Evolutionary conservation across 2,888 invertebrate genomes (phyloP).

Genomic region (Lepidochrysops patricia): DNA sequence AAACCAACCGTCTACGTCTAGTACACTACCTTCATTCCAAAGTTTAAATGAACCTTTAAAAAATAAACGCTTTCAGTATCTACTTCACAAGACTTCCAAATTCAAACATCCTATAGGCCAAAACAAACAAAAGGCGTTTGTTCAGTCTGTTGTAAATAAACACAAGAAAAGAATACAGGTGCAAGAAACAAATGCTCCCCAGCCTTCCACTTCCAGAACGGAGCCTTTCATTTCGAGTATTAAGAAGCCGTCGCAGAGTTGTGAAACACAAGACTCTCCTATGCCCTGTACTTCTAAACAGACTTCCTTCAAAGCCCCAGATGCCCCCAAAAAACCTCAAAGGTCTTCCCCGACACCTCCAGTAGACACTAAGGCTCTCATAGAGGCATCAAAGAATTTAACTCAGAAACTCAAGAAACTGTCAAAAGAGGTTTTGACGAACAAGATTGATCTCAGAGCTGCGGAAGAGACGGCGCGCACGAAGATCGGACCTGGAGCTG

Average conservation of each 20-base stretch:
- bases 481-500: constrained; percentile 78
- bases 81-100: constrained; percentile 68
- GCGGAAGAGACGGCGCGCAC: constrained; percentile 66
- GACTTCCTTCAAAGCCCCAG: constrained; percentile 48
- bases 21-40: constrained; percentile 61
- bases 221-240: constrained; percentile 55
- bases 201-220: constrained; percentile 60
- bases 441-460: constrained; percentile 69
- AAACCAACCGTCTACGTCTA: constrained; percentile 48
- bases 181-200: constrained; percentile 43
- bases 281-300: constrained; percentile 60
- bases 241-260: constrained; percentile 51
- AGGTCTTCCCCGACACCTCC: constrained; percentile 53
- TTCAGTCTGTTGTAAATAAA: constrained; percentile 69
- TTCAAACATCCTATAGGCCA: constrained; percentile 67
- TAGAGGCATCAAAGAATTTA: constrained; percentile 92
- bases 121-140: constrained; percentile 67
- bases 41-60: constrained; percentile 64
- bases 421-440: constrained; percentile 90
- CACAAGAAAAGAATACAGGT: constrained; percentile 65
- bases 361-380: constrained; percentile 82
- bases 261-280: constrained; percentile 43
- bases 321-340: constrained; percentile 53
- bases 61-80: constrained; percentile 67
- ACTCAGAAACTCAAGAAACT: constrained; percentile 93